Percentiles rank a stretch among this genome's conserved stretches.
These are phyloP conservation scores for Diadema setosum DNA, from an alignment of 35 echinoderm and acorn worm genomes.

Conservation along the genomic window DNA sequence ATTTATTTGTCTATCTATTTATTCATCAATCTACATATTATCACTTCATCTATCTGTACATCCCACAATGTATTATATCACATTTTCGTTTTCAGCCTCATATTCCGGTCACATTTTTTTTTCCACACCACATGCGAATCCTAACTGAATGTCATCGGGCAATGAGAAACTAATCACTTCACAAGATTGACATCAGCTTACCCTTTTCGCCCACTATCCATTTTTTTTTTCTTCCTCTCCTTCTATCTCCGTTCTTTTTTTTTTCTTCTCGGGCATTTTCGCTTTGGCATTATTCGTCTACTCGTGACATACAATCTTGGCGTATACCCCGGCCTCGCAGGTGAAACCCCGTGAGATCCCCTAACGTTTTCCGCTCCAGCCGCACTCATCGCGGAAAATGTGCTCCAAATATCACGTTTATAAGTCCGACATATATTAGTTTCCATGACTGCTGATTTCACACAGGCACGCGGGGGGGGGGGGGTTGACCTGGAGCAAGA, in stretches of 20 bases:
- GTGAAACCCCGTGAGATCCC: neutral
- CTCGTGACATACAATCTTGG: neutral
- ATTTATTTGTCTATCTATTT: no score
- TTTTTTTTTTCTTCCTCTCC: neutral
- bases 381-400: neutral
- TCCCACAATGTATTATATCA: no score
- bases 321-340: neutral
- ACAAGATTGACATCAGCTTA: no score
- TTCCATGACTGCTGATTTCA: neutral
- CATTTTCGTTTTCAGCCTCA: no score
- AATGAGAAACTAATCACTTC: no score
- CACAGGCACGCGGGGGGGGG: neutral
- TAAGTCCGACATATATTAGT: neutral
- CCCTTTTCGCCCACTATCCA: no score
- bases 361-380: neutral
- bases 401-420: slow-evolving; percentile 9
- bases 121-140: no score
- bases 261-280: neutral
- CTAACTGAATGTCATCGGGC: no score
- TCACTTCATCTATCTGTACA: no score
- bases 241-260: neutral
- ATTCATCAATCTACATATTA: no score
- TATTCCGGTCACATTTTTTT: no score
- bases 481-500: no score
- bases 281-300: neutral